Evolutionary conservation across 2,113 vertebrate genomes (phyloP).

Genomic region (Cheilinus undulatus): DNA sequence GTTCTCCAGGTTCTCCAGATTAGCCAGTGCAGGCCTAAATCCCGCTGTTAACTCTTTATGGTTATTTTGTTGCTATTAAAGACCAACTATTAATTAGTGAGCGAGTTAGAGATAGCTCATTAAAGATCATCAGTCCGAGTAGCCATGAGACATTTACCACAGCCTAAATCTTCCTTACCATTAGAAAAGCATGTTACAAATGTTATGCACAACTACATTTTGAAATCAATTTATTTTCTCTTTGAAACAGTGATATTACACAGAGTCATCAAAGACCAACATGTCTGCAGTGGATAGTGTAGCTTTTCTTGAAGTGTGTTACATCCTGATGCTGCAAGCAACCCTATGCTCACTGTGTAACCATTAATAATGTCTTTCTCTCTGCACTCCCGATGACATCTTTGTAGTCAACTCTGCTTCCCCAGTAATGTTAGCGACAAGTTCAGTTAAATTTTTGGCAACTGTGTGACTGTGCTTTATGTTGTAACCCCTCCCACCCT

Average conservation of each 20-base stretch:
- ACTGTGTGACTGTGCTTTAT: slow-evolving; percentile 10
- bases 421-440: slow-evolving; percentile 1
- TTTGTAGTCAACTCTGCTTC: slow-evolving; percentile 1
- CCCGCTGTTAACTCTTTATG: too few relatives aligned
- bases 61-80: too few relatives aligned
- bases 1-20: too few relatives aligned
- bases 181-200: not conserved
- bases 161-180: not conserved
- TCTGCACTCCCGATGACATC: not conserved
- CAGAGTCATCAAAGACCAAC: not conserved
- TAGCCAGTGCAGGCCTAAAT: too few relatives aligned
- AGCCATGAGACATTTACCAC: not conserved
- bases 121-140: slow-evolving; percentile 5
- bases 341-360: not conserved
- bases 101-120: not conserved
- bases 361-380: not conserved
- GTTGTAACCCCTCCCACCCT: slow-evolving; percentile 5
- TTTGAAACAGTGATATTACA: not conserved
- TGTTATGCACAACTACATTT: too few relatives aligned
- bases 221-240: too few relatives aligned
- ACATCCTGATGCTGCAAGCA: not conserved
- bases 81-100: slow-evolving; percentile 7
- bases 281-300: too few relatives aligned
- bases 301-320: not conserved
- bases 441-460: slow-evolving; percentile 4